phyloP scores from a whole-genome alignment of 2,797 vertebrate genomes.

The Schizothorax lantsangensis region DNA sequence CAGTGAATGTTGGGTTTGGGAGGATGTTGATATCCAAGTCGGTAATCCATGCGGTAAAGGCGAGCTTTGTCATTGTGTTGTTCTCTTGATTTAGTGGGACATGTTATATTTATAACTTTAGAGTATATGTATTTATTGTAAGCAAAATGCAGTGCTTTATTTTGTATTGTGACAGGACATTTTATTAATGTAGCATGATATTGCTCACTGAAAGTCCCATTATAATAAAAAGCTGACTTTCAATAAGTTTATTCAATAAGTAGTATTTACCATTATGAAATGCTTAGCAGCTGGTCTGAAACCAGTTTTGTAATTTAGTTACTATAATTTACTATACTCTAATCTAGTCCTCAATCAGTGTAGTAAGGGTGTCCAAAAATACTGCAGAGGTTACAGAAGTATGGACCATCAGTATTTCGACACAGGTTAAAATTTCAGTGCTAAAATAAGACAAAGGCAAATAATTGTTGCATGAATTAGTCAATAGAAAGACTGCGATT shows the following conservation, averaged over 20 bases:
- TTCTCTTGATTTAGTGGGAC: background rate
- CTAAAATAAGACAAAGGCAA: background rate
- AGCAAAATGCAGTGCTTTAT: slow-evolving; percentile 4
- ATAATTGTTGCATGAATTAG: background rate
- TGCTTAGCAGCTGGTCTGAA: background rate
- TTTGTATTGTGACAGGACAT: background rate
- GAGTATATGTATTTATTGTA: background rate
- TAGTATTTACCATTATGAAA: background rate
- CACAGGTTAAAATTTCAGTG: background rate
- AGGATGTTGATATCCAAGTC: slow-evolving; percentile 15
- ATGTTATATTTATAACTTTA: background rate
- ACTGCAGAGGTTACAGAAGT: background rate
- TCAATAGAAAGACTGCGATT: background rate
- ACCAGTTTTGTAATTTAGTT: background rate
- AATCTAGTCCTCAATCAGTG: background rate
- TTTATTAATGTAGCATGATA: background rate
- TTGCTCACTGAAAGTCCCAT: background rate
- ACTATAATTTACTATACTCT: background rate
- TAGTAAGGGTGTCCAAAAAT: background rate
- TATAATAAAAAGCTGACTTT: background rate
- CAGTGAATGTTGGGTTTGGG: background rate
- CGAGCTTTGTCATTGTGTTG: slow-evolving; percentile 8
- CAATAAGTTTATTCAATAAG: background rate
- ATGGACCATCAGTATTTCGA: background rate
- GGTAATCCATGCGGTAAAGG: background rate